Evolutionary conservation across 2,888 invertebrate genomes (phyloP), one percentile per base, ranked within the genome.

Genomic region (Cryptocheilus praepositus): DNA sequence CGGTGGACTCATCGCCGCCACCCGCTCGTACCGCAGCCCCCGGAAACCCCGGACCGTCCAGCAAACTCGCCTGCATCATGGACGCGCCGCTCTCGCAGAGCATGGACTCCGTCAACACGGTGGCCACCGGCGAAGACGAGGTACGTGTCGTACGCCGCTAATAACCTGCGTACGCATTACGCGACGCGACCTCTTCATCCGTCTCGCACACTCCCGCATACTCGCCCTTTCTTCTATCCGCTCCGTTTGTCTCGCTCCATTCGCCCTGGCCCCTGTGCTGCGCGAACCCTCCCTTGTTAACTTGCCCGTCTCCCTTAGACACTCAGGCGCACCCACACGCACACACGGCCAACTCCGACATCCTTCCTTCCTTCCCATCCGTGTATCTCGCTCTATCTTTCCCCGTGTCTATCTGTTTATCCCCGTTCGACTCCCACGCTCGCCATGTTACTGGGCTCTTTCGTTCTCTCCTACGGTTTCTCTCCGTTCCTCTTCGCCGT

Each of bases 101-200:
- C 92, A 97, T 98, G 97, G 98, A 98, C 92, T 97, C 97, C 85
- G 98, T 98, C 89, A 97, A 97, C 91, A 97, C 97, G 84, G 88
- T 88, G 65, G 94, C 94, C 88, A 95, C 96, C 89, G 95, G 96
- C 89, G 98, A 98, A 92, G 98, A 98, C 93, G 98, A 98, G 97
- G 98, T 98, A 87, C 92, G 94, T 90, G 54, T 49, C 54, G 28
- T 54, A 36, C 36, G 44, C 44, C 62, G 57, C 63, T 63, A 64
- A 74, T 74, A 36, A 57, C 52, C 18, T 64, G 61, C 36, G 66
- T 62, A 62, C 62, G 64, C 65, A 51, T 64, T 67, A 70, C 69
- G 65, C 77, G 66, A 61, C 2, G 44, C 65, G 36, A 36, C 60
- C 22, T 46, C 46, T 60, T 52, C 21, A 49, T 25, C 49, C 49